Conservation (phyloP, 2,888 invertebrate species). For the Cacoxenus indagator region DNA sequence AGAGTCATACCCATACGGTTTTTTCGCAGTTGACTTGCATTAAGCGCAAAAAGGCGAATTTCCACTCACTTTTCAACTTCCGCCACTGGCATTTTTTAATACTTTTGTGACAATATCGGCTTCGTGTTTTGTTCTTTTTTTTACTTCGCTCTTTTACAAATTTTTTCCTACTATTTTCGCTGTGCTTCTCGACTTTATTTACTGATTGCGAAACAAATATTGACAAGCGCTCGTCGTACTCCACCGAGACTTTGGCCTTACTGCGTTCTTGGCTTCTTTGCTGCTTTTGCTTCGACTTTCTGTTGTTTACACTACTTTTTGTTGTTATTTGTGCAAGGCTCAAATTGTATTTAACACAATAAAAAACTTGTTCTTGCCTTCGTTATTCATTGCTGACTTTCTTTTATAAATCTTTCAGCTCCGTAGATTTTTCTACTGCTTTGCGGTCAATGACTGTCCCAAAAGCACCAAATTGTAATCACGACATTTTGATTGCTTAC, state of each 20-base stretch:
- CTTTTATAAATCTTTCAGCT: not conserved
- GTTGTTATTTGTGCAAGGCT: conserved; percentile 39
- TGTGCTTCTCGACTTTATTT: conserved; percentile 35
- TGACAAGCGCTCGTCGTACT: conserved; percentile 41
- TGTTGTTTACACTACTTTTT: not conserved
- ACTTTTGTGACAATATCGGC: no score
- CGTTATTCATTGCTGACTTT: not conserved
- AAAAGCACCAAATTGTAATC: not conserved
- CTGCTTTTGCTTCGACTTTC: not conserved
- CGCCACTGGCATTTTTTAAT: no score
- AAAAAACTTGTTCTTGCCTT: not conserved
- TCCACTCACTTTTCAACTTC: no score
- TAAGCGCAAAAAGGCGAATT: no score
- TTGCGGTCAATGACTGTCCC: conserved; percentile 9
- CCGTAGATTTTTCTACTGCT: not conserved
- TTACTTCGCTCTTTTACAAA: not conserved
- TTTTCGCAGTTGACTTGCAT: no score
- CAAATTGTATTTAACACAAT: conserved; percentile 57
- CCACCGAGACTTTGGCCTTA: conserved; percentile 2
- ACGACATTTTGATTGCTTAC: not conserved
- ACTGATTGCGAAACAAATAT: conserved; percentile 60
- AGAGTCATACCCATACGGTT: no score
- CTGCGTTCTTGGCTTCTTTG: not conserved
- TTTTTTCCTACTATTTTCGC: not conserved
- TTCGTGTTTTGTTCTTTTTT: not conserved